Evolutionary conservation across 1,140 invertebrate species (phyloP).

Genomic region (Grapholita molesta): DNA sequence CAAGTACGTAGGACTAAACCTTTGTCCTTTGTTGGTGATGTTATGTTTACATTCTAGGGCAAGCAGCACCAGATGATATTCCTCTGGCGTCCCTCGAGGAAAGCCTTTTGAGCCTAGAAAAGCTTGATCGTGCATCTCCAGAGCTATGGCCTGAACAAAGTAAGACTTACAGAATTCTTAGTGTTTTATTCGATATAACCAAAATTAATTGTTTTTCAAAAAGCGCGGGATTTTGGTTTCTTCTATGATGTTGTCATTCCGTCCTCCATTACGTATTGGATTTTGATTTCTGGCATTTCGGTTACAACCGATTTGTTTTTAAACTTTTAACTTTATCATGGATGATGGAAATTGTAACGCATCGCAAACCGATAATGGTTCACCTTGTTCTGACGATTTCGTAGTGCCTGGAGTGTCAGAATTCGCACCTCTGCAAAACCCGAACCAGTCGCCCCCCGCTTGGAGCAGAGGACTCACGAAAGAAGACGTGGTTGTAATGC

Average conservation of each 20-base stretch:
- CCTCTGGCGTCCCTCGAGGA: constrained; percentile 81
- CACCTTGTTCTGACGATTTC: constrained; percentile 61
- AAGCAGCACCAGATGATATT: constrained; percentile 71
- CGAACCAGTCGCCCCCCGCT: constrained; percentile 71
- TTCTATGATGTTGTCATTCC: constrained; percentile 65
- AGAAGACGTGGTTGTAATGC: constrained; percentile 85
- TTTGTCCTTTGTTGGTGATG: constrained; percentile 3
- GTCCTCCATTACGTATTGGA: constrained; percentile 37
- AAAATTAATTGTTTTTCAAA: constrained; percentile 51
- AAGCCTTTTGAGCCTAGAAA: constrained; percentile 90
- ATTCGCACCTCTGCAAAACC: constrained; percentile 80
- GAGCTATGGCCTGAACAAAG: constrained; percentile 97
- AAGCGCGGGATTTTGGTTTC: constrained; percentile 55
- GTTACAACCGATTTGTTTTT: constrained; percentile 61
- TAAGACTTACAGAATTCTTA: constrained; percentile 75
- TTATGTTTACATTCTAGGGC: constrained; percentile 52
- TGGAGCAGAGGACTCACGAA: constrained; percentile 79
- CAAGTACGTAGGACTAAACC: background rate
- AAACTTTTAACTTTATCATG: constrained; percentile 61
- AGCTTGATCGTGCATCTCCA: constrained; percentile 92
- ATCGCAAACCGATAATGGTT: constrained; percentile 39
- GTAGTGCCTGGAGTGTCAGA: constrained; percentile 88
- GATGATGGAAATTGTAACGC: constrained; percentile 49
- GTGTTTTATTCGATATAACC: background rate
- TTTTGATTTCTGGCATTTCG: constrained; percentile 43